Base-by-base conservation (phyloP, 2,113 vertebrate species). In the Anthoscopus minutus region DNA sequence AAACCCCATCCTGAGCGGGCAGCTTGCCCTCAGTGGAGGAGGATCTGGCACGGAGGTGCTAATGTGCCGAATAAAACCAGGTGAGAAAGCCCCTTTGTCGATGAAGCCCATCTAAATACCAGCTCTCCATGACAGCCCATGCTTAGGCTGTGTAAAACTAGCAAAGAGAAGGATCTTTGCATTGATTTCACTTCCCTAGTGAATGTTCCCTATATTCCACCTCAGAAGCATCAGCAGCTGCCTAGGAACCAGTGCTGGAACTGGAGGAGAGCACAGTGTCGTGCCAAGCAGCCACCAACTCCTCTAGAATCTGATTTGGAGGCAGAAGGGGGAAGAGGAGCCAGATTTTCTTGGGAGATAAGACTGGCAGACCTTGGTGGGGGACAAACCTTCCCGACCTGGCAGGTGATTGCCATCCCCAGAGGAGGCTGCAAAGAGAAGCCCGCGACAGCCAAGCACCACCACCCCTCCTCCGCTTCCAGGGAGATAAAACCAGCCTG, bases 401-500 rank as follows among this genome's bases (percentile, higher is more conserved):
- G 40, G 58, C 62, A 73, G 84, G 90, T 66, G 70, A 62, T 11
- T 9, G 57, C 38, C 57, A 15, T 21, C 27, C 74, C 57, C 13
- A 40, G 61, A 47, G 53, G 84, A 81, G 24, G 50, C 64, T 51
- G 88, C 33, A 12, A 27, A 64, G 47, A 1, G 5, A 60, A 81
- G 31, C 19, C 33, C 44, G 3, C 3, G 0, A 15, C 23, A 45
- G 58, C 56, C 1, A 7, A 77, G 51, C 56, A 54, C 76, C 0
- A 0, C n/a, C 54, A 71, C 22, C 47, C 28, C 57, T 90, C 65
- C 76, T 77, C 57, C 0, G 0, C 88, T 74, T 71, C 85, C 90
- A 71, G 73, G 72, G 60, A 94, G 95, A 88, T 90, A 92, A 94
- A 96, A 62, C 76, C 77, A 47, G 67, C 13, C 74, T 23, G 47